A percentile compares a stretch with the other conserved stretches of the same genome.
Evolutionary conservation across 2,888 invertebrate species (phyloP).

Genomic region (Mesodorylaimus sp.): DNA sequence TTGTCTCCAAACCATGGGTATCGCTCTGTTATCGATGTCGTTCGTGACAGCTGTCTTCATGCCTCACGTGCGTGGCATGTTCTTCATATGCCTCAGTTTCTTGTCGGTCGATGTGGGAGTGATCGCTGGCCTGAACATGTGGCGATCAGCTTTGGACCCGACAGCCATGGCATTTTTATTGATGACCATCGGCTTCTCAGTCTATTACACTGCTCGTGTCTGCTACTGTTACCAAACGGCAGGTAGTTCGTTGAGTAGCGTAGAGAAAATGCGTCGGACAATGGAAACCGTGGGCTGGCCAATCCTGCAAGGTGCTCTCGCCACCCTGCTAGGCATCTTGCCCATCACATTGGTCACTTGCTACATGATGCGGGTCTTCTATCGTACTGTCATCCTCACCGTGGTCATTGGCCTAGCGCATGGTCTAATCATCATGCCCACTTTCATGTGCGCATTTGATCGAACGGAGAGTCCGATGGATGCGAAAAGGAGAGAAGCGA

Average conservation of each 20-base stretch:
- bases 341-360: conserved; percentile 71
- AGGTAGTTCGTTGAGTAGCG: conserved; percentile 1
- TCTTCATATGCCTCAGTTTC: conserved; percentile 86
- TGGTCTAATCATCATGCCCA: conserved; percentile 68
- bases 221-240: conserved; percentile 26
- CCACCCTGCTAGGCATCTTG: conserved; percentile 69
- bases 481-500: too few relatives aligned
- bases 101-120: conserved; percentile 81
- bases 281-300: conserved; percentile 71
- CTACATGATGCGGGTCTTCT: conserved; percentile 83
- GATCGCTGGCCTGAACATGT: conserved; percentile 82
- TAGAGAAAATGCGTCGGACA: conserved; percentile 52
- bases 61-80: conserved; percentile 67
- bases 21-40: conserved; percentile 56
- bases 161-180: conserved; percentile 67
- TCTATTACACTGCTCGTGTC: conserved; percentile 61
- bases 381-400: conserved; percentile 82
- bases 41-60: conserved; percentile 77
- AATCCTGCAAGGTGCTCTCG: conserved; percentile 69
- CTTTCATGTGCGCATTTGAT: too few relatives aligned
- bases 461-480: too few relatives aligned
- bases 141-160: conserved; percentile 58
- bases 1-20: background rate
- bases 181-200: conserved; percentile 91
- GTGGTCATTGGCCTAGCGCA: conserved; percentile 83